Base-by-base conservation (phyloP, 2,888 invertebrate species). In the Hyposoter dolosus region DNA sequence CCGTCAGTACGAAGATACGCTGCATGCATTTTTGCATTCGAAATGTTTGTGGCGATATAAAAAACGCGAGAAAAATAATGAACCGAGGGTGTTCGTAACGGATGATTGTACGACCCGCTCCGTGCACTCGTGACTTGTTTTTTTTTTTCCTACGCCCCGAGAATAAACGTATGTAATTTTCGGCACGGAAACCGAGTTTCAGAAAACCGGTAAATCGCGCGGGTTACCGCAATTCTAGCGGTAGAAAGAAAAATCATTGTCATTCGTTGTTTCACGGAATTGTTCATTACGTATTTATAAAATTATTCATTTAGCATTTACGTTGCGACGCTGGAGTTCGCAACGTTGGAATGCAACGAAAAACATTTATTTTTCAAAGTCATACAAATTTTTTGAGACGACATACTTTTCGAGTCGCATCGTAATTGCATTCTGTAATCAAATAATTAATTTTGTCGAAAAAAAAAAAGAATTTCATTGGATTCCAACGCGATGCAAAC, bases 41-140 rank as follows among this genome's bases (percentile, higher is more conserved):
- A 10, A 28, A 28, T 19, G n/a, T 32, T 66, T 40, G 23, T 15
- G 3, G n/a, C 66, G 66, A 40, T 40, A 19, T 17, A 23, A 23
- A 60, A 60, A 15, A 60, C 60, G 60, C 60, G 60, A 60, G 60
- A 60, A 60, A 60, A 60, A 60, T 60, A 60, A 60, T 60, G 60
- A 60, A 60, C 60, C 60, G 28, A 28, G 60, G 60, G 60, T 60
- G 60, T 60, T 60, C 60, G 60, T 28, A 60, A 60, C 28, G 60
- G 60, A 28, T 60, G 60, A 60, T 60, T 28, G 28, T 28, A 28
- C 60, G 60, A 60, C 23, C 28, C 28, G 60, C 60, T 60, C 15
- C 28, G 60, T 12, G 60, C 60, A 15, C 60, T 60, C 28, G 60
- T 28, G 28, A 60, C 15, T 60, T 15, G n/a, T 60, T 28, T 60